phyloP scores from a whole-genome alignment of 1,140 invertebrate species.

The Prorops nasuta region DNA sequence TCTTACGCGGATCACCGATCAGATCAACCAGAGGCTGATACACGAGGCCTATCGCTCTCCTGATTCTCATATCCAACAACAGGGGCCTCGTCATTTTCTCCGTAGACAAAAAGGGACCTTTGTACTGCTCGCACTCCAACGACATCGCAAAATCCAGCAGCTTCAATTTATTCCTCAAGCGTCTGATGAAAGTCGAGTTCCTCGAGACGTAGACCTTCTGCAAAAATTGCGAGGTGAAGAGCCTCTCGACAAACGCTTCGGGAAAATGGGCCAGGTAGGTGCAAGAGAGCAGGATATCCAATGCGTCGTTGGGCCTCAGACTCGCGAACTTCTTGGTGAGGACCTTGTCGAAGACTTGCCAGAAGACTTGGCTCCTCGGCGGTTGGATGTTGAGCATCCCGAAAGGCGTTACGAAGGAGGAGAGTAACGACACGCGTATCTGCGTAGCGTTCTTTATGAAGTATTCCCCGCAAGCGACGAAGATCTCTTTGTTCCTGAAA shows the following conservation, averaged over 20 bases:
- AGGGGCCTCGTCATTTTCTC: conserved; percentile 46
- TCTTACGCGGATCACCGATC: conserved; percentile 47
- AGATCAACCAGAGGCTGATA: conserved; percentile 47
- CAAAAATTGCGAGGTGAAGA: conserved; percentile 66
- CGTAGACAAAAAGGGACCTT: conserved; percentile 61
- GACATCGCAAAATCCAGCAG: conserved; percentile 67
- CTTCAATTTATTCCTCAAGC: conserved; percentile 58
- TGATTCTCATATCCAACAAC: conserved; percentile 56
- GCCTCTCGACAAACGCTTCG: conserved; percentile 61
- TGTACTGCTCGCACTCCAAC: conserved; percentile 63
- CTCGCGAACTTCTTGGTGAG: conserved; percentile 62
- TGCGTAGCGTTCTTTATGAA: conserved; percentile 57
- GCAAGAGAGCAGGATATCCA: conserved; percentile 66
- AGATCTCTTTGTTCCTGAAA: conserved; percentile 60
- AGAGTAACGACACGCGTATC: conserved; percentile 59
- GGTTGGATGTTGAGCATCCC: conserved; percentile 66
- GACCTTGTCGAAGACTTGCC: conserved; percentile 60
- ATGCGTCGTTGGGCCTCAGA: conserved; percentile 60
- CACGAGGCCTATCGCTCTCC: conserved; percentile 56
- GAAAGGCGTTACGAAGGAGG: conserved; percentile 62
- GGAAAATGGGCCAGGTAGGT: conserved; percentile 68
- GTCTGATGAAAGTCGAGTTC: conserved; percentile 26
- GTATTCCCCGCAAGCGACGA: conserved; percentile 61
- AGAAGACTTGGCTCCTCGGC: conserved; percentile 59
- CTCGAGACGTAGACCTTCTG: conserved; percentile 57